Base-by-base conservation (phyloP, 2,797 vertebrate genomes). In the Neosalanx taihuensis region DNA sequence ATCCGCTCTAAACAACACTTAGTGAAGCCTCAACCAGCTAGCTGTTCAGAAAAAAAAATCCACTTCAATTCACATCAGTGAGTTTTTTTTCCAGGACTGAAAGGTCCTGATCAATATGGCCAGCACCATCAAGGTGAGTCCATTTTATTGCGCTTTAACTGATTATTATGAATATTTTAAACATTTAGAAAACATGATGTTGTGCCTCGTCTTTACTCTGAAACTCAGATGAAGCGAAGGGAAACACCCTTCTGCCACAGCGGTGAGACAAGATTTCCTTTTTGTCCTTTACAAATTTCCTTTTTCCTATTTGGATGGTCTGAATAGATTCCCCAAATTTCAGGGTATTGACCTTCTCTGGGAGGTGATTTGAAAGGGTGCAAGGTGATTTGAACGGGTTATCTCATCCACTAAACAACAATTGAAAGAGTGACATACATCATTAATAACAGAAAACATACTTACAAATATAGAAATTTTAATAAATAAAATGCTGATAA, bases 71-170 rank as follows among this genome's bases (percentile, higher is more conserved):
- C 59, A 92, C 89, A 88, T 90, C 91, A 93, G 23, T 9, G 60
- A 90, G 92, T 80, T 68, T 92, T 26, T 26, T 91, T 89, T 88
- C 87, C 92, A 90, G 92, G 91, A 93, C 91, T 82, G 89, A 90
- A 93, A 92, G 93, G 91, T 87, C 91, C 90, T 90, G 91, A 87
- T 91, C 87, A 81, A 79, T 88, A 96, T 96, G 95, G 94, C 95
- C 84, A 95, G 94, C 91, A 95, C 95, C 72, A 95, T 96, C 84
- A 96, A 96, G 95, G 95, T 96, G 94, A 95, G 95, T 79, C 72
- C 82, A 82, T 79, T 76, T 83, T 78, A 73, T 85, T 78, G 83
- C 72, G 58, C 15, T 78, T 73, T 82, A 12, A 46, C 41, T 9
- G 41, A 26, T 53, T n/a, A 3, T 26, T 53, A 1, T 26, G 5